Percentiles rank a stretch among this genome's conserved stretches.
These are phyloP conservation scores for Xiphophorus birchmanni DNA, from an alignment of 2,797 vertebrate genomes.

Conservation along the genomic window DNA sequence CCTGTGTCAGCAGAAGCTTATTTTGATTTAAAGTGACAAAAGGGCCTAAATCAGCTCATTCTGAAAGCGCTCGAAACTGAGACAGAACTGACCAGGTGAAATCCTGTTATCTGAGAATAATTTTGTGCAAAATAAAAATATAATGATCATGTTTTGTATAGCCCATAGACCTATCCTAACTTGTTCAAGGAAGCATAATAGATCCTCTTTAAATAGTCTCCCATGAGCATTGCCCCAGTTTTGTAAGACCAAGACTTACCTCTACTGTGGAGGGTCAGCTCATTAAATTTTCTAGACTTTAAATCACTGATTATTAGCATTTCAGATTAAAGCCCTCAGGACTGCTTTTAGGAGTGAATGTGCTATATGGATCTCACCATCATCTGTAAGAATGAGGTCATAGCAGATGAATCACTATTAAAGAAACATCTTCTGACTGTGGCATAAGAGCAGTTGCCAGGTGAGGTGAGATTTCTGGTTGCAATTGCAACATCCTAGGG, in stretches of 20 bases:
- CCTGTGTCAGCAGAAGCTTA: too few species aligned
- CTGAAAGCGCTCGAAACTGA: too few species aligned
- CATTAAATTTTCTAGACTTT: constrained; percentile 2
- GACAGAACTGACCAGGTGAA: too few species aligned
- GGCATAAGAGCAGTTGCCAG: neutral
- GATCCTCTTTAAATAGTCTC: neutral
- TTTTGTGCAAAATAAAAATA: too few species aligned
- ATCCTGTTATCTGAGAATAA: too few species aligned
- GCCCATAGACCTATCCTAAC: too few species aligned
- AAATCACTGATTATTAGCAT: constrained; percentile 2
- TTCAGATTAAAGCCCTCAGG: constrained; percentile 11
- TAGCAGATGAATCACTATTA: neutral
- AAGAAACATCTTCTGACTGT: neutral
- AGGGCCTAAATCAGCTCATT: too few species aligned
- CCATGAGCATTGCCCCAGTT: neutral
- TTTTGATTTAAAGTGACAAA: too few species aligned
- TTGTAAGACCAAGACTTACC: constrained; percentile 1
- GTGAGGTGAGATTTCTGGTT: neutral
- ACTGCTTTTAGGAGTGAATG: neutral
- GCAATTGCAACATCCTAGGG: neutral
- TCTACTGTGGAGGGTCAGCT: neutral
- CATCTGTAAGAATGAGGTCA: neutral
- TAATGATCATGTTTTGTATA: too few species aligned
- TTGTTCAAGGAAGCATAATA: too few species aligned
- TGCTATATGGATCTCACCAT: neutral